phyloP scores from a whole-genome alignment of 1,140 invertebrate genomes.

The Pseudomyrmex pallidus region DNA sequence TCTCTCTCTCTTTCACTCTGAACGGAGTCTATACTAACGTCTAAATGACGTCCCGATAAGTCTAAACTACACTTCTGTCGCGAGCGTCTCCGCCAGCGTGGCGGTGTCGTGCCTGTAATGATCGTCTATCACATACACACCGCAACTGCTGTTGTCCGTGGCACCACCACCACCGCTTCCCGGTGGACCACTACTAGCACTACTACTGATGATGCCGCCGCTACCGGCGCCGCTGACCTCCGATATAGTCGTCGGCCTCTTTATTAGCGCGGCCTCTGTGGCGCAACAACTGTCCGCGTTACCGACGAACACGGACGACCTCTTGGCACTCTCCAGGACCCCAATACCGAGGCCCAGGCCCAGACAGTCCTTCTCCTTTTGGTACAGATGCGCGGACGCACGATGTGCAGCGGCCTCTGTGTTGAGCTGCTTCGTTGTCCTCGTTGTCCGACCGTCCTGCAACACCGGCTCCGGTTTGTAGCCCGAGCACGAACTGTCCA shows the following conservation, averaged over 20 bases:
- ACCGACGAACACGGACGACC: constrained; percentile 80
- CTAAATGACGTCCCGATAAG: not conserved
- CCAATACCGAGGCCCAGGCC: constrained; percentile 78
- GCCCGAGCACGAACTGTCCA: constrained; percentile 82
- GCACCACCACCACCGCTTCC: constrained; percentile 68
- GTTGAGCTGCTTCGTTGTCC: constrained; percentile 92
- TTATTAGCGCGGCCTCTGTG: constrained; percentile 78
- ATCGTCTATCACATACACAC: constrained; percentile 88
- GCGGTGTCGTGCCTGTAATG: constrained; percentile 86
- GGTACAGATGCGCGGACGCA: constrained; percentile 84
- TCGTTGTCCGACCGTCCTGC: constrained; percentile 85
- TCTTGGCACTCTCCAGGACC: constrained; percentile 80
- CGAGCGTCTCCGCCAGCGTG: constrained; percentile 85
- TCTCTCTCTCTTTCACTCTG: constrained; percentile 5
- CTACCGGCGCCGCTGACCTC: constrained; percentile 69
- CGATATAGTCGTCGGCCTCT: constrained; percentile 81
- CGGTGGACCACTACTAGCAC: constrained; percentile 69
- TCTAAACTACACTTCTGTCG: constrained; percentile 87
- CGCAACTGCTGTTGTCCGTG: constrained; percentile 77
- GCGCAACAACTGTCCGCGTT: constrained; percentile 74
- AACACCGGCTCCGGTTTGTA: constrained; percentile 85
- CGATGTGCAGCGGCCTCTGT: constrained; percentile 86
- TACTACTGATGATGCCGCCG: constrained; percentile 26
- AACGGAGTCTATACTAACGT: constrained; percentile 28
- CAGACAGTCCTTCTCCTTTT: constrained; percentile 83